Evolutionary conservation across 2,113 vertebrate genomes (phyloP).

Genomic region (Pluvianellus socialis): DNA sequence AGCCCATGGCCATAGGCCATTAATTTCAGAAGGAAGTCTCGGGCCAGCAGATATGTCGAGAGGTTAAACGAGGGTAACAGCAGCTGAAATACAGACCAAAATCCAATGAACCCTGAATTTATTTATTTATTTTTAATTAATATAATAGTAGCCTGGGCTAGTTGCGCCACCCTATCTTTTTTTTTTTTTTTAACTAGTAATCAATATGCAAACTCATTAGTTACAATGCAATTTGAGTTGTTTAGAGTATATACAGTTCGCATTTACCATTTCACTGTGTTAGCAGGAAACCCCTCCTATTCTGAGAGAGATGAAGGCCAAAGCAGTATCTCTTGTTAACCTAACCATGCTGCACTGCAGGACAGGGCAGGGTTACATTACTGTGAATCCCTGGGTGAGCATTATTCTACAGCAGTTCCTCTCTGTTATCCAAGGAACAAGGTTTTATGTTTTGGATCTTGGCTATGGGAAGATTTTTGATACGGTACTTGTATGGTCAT

Average conservation of each 20-base stretch:
- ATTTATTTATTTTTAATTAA: background rate
- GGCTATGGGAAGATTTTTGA: background rate
- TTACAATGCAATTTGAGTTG: background rate
- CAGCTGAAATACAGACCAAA: background rate
- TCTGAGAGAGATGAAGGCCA: background rate
- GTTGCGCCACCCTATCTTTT: background rate
- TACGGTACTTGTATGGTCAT: background rate
- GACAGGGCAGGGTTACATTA: background rate
- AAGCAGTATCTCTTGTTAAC: background rate
- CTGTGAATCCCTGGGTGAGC: background rate
- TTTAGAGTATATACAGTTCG: background rate
- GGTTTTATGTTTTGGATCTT: background rate
- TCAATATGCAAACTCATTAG: background rate
- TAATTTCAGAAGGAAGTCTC: background rate
- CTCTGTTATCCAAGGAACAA: background rate
- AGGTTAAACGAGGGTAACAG: background rate
- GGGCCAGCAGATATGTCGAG: background rate
- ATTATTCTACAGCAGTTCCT: background rate
- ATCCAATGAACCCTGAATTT: background rate
- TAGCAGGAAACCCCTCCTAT: background rate
- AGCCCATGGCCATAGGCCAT: background rate
- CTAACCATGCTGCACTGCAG: background rate
- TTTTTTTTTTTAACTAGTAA: background rate
- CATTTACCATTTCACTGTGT: background rate
- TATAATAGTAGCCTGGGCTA: background rate